These are phyloP conservation scores for Apodemia zela DNA, from an alignment of 2,888 invertebrate species.

Conservation along the genomic window DNA sequence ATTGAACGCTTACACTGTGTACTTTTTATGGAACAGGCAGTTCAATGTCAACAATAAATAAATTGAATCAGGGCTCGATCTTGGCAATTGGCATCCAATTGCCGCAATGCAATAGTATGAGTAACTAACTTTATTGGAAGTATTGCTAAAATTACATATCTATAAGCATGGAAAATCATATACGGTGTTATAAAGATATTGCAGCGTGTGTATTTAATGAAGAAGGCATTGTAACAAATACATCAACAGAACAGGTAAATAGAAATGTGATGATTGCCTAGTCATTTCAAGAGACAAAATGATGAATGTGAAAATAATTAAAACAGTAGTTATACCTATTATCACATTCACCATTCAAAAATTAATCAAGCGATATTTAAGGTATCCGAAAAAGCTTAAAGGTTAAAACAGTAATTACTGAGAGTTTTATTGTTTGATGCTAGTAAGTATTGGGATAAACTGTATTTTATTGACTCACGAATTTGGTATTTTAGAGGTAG, in stretches of 20 bases:
- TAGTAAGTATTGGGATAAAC: too few relatives aligned
- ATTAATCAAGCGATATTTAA: too few relatives aligned
- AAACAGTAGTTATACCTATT: too few relatives aligned
- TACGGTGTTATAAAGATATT: constrained; percentile 60
- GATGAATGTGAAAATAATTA: not conserved
- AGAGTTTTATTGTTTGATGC: too few relatives aligned
- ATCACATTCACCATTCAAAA: too few relatives aligned
- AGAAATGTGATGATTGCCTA: constrained; percentile 4
- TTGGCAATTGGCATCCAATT: constrained; percentile 18
- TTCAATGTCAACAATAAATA: constrained; percentile 19
- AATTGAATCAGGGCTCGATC: constrained; percentile 3
- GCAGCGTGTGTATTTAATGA: constrained; percentile 74
- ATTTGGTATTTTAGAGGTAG: too few relatives aligned
- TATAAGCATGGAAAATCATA: constrained; percentile 55
- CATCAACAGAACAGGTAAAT: constrained; percentile 65
- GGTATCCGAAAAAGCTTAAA: too few relatives aligned
- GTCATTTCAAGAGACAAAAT: not conserved
- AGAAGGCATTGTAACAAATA: constrained; percentile 74
- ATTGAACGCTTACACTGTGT: not conserved
- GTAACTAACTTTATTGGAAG: not conserved
- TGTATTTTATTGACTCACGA: too few relatives aligned
- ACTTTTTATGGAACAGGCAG: constrained; percentile 15
- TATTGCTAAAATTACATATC: constrained; percentile 2
- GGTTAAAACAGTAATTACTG: too few relatives aligned
- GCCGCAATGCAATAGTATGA: not conserved